Evolutionary conservation across 1,140 invertebrate species (phyloP).

Genomic region (Penaeus indicus): DNA sequence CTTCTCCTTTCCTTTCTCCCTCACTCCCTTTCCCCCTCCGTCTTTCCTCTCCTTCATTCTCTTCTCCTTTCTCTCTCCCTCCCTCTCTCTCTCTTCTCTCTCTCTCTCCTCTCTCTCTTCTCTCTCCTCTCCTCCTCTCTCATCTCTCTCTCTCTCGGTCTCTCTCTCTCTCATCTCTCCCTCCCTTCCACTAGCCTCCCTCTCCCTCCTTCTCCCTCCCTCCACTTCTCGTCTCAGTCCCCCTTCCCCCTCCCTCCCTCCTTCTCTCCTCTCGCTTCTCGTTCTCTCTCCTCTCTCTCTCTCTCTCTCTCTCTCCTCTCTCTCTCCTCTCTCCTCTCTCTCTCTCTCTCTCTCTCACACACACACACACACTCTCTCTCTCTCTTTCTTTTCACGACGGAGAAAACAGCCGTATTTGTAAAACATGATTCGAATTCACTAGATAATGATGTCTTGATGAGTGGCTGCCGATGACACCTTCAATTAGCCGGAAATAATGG

Average conservation of each 20-base stretch:
- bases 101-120: not conserved
- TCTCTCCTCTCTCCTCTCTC: no score
- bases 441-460: no score
- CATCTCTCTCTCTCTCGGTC: no score
- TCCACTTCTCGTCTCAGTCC: not conserved
- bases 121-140: not conserved
- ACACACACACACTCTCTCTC: no score
- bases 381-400: no score
- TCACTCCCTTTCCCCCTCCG: not conserved
- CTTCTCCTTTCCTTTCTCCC: not conserved
- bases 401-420: no score
- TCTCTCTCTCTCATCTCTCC: conserved; percentile 5
- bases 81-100: not conserved
- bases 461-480: no score
- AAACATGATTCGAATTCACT: no score
- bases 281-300: not conserved
- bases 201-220: not conserved
- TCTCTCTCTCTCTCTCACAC: no score
- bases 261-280: not conserved
- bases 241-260: not conserved
- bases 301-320: no score
- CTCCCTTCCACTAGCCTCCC: not conserved
- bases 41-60: not conserved
- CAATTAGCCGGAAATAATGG: no score
- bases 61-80: not conserved